Evolutionary conservation across 1,140 invertebrate species (phyloP), one percentile per base, ranked within the genome.

Genomic region (Oryctes rhinoceros): DNA sequence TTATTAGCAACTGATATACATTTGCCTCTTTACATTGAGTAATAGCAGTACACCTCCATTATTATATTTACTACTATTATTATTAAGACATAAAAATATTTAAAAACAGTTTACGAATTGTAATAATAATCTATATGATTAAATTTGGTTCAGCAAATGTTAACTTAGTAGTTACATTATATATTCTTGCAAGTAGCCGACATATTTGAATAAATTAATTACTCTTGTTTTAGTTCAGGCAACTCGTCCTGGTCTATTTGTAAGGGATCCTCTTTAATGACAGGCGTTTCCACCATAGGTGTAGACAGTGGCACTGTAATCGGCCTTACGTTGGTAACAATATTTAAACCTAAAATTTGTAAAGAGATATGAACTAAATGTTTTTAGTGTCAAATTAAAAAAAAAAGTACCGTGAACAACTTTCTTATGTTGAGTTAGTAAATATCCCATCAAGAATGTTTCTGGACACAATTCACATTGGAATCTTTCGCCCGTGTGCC

Each of bases 381-480:
- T 6, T 24, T 10, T 24, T 35, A 78, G 59, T 59, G 7, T 20
- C 5, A 2, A 49, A n/a, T 3, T 59, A 78, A 53, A 62, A 3
- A 78, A 53, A 53, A 30, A 30, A n/a, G 2, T 83, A 90, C 90
- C 90, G 83, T 91, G 90, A 4, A 88, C 89, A 37, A 85, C 88
- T 11, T 89, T 84, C 83, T 90, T 90, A 83, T 91, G 90, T 80
- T 90, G 89, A 4, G 89, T 90, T 74, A 91, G 84, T 76, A 89
- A 85, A 83, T 91, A 91, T 10, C 90, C 88, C 85, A 91, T 91
- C 81, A 91, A 88, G 80, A 91, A 91, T 44, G 90, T 90, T 81
- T 90, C 87, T 11, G 88, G 88, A 78, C 91, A 91, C 37, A 91
- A 86, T 67, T 91, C 90, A 83, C 91, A 92, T 78, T 90, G 90